These are phyloP conservation scores for Cyrtorhinus lividipennis DNA, from an alignment of 1,140 invertebrate species.

Conservation along the genomic window DNA sequence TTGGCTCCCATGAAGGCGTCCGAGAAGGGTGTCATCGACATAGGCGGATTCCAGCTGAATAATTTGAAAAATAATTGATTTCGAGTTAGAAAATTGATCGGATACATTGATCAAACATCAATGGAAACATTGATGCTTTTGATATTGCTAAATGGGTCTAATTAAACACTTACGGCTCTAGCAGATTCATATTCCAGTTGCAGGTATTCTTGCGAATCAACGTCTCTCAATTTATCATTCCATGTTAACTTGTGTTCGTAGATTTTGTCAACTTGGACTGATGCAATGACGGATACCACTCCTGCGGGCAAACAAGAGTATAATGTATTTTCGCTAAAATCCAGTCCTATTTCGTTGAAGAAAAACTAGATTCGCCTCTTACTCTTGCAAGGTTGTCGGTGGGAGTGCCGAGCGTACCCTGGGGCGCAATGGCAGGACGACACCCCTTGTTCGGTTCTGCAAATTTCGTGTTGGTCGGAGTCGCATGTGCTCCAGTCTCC, in stretches of 20 bases:
- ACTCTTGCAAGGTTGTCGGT: constrained; percentile 64
- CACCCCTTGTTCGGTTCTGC: constrained; percentile 75
- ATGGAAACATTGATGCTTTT: constrained; percentile 2
- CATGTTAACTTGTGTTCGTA: constrained; percentile 65
- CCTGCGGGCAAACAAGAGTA: constrained; percentile 27
- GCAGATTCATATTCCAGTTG: constrained; percentile 68
- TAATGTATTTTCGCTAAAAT: not conserved
- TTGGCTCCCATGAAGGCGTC: constrained; percentile 66
- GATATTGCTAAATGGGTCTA: not conserved
- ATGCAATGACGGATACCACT: constrained; percentile 62
- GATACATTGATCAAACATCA: constrained; percentile 17
- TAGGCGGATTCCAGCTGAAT: constrained; percentile 66
- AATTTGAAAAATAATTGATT: too few relatives aligned
- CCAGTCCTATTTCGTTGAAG: not conserved
- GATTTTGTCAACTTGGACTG: constrained; percentile 64
- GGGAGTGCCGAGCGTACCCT: constrained; percentile 62
- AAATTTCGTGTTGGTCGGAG: constrained; percentile 68
- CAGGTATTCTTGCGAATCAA: constrained; percentile 63
- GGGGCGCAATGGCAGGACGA: constrained; percentile 80
- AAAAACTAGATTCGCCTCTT: constrained; percentile 24
- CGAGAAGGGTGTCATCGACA: constrained; percentile 77
- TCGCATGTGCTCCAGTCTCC: constrained; percentile 88
- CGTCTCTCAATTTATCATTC: constrained; percentile 54
- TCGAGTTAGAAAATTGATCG: too few relatives aligned
- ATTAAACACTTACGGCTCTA: constrained; percentile 68